Evolutionary conservation across 2,888 invertebrate species (phyloP).

Genomic region (Neoaliturus tenellus): DNA sequence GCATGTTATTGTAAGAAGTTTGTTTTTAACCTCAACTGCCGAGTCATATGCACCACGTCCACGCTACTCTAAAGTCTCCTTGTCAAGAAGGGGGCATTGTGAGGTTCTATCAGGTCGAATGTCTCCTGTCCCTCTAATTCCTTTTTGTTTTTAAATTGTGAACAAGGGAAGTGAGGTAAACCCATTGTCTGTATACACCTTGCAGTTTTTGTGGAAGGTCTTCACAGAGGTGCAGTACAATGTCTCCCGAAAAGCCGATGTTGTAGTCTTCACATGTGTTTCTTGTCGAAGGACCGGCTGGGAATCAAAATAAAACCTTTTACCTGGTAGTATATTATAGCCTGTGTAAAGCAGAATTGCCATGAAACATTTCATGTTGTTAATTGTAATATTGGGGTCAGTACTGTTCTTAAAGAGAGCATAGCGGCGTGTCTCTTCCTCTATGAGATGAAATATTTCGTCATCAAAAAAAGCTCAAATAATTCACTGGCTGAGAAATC

Average conservation of each 20-base stretch:
- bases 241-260: slow-evolving; percentile 38
- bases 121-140: slow-evolving; percentile 63
- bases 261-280: slow-evolving; percentile 11
- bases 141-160: slow-evolving; percentile 60
- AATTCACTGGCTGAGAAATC: slow-evolving; percentile 45
- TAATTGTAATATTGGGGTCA: too few relatives aligned
- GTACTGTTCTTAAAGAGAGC: too few relatives aligned
- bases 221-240: slow-evolving; percentile 3
- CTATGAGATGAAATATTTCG: too few relatives aligned
- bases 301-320: too few relatives aligned
- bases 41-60: slow-evolving; percentile 65
- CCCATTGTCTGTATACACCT: slow-evolving; percentile 61
- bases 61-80: slow-evolving; percentile 63
- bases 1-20: slow-evolving; percentile 63
- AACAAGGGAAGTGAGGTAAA: slow-evolving; percentile 58
- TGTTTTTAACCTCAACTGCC: slow-evolving; percentile 47
- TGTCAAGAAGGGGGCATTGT: slow-evolving; percentile 57
- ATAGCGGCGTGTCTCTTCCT: too few relatives aligned
- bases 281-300: too few relatives aligned
- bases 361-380: too few relatives aligned
- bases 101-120: slow-evolving; percentile 56
- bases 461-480: too few relatives aligned
- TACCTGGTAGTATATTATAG: too few relatives aligned
- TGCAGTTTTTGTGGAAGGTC: slow-evolving; percentile 55
- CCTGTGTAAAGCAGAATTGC: too few relatives aligned